Percentiles rank a stretch among this genome's conserved stretches.
Evolutionary conservation across 2,888 invertebrate species (phyloP).

Genomic region (Silvanus unidentatus): DNA sequence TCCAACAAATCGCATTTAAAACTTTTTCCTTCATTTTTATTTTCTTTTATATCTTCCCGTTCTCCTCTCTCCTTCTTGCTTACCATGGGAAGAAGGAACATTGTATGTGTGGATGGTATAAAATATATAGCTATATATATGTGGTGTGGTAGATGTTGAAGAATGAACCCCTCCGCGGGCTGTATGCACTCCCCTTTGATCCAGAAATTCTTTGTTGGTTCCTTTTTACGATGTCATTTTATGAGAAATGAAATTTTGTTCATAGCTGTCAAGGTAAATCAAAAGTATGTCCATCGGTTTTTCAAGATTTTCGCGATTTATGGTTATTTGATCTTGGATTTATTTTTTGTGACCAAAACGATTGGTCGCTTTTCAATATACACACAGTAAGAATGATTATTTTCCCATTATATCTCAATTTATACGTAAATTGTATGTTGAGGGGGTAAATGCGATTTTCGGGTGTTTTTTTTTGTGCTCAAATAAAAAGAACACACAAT

Average conservation of each 20-base stretch:
- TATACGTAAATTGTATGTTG: constrained; percentile 30
- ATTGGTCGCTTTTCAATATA: too few relatives aligned
- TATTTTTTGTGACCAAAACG: too few relatives aligned
- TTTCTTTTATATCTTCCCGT: constrained; percentile 21
- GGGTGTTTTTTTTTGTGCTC: constrained; percentile 17
- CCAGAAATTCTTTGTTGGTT: constrained; percentile 35
- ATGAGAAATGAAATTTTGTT: constrained; percentile 45
- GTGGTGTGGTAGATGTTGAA: too few relatives aligned
- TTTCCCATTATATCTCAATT: constrained; percentile 27
- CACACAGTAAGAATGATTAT: too few relatives aligned
- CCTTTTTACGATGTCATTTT: constrained; percentile 44
- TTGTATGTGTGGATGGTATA: too few relatives aligned
- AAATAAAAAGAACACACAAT: constrained; percentile 22
- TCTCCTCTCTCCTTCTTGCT: constrained; percentile 11
- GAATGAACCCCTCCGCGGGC: constrained; percentile 8
- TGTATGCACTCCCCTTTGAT: constrained; percentile 22
- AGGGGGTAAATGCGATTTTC: constrained; percentile 26
- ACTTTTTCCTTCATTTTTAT: constrained; percentile 39
- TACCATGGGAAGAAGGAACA: too few relatives aligned
- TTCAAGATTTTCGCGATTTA: constrained; percentile 23
- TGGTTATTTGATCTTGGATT: constrained; percentile 24
- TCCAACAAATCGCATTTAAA: constrained; percentile 42
- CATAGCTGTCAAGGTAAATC: constrained; percentile 43
- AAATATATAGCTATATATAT: too few relatives aligned
- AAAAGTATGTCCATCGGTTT: constrained; percentile 36